Evolutionary conservation across 2,113 vertebrate genomes (phyloP), one percentile per base, ranked within the genome.

Genomic region (Bujurquina vittata): DNA sequence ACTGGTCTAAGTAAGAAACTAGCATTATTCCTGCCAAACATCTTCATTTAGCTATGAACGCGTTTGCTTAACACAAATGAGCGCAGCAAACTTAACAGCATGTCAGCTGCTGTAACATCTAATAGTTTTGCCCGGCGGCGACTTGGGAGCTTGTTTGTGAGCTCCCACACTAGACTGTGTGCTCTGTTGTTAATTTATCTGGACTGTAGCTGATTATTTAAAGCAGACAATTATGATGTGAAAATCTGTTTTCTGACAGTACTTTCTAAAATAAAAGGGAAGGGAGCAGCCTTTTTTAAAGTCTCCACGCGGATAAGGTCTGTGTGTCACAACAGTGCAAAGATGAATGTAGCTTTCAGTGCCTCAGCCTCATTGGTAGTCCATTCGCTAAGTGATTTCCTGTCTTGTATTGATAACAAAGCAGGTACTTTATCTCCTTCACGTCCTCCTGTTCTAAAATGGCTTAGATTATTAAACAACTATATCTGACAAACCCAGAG

Each of bases 351-450:
- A 62, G 77, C 78, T 80, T 80, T 81, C 84, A 83, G 7, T 59
- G 52, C 10, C 22, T 22, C 15, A 4, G 23, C 69, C 63, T 86
- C 83, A 75, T 84, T 83, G 67, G 37, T 87, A 84, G 74, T 84
- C 84, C 77, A 8, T 46, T 60, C 31, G 58, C 84, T 80, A 83
- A 92, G 83, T 76, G 87, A 89, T 90, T 90, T 88, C 86, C 85
- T 86, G 85, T 89, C 85, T 86, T 59, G 83, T 83, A 90, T 85
- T 10, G 88, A 89, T 92, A 88, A 79, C 83, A 84, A 76, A 26
- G 31, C 79, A 84, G 87, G 80, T 84, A 65, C 76, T 86, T 92
- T 88, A 88, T 89, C 87, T 88, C 62, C 35, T 52, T 26, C 75
- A 55, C 1, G 12, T 65, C 75, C 63, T 29, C 78, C 56, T 80